phyloP scores from a whole-genome alignment of 2,113 vertebrate genomes.

The Speoplatyrhinus poulsoni region DNA sequence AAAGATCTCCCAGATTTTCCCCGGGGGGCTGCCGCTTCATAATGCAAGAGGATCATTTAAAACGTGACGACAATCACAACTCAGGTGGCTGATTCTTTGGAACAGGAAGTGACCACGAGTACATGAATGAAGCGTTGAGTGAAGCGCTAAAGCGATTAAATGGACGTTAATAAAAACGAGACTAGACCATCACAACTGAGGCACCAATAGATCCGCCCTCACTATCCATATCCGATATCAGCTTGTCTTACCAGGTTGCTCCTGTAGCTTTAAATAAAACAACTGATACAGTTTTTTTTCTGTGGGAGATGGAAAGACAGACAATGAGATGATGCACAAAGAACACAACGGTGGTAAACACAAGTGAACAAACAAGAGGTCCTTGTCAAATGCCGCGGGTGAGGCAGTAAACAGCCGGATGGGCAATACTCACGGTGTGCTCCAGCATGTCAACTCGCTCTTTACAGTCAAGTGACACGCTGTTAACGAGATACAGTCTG shows the following conservation, averaged over 20 bases:
- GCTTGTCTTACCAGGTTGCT: constrained; percentile 31
- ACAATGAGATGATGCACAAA: constrained; percentile 44
- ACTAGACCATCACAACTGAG: not conserved
- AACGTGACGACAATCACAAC: constrained; percentile 30
- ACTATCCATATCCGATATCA: constrained; percentile 42
- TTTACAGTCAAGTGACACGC: constrained; percentile 24
- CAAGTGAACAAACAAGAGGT: constrained; percentile 30
- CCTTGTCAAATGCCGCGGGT: constrained; percentile 59
- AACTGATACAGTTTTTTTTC: not conserved
- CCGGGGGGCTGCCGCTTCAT: constrained; percentile 16
- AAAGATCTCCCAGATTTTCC: constrained; percentile 32
- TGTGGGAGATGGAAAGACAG: constrained; percentile 1
- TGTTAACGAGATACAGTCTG: not conserved
- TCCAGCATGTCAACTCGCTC: constrained; percentile 32
- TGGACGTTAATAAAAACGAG: constrained; percentile 20
- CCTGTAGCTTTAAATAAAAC: constrained; percentile 13
- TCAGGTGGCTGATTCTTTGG: constrained; percentile 23
- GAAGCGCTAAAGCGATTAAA: not conserved
- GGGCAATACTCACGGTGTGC: constrained; percentile 38
- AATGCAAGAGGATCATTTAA: constrained; percentile 15
- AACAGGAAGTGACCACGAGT: not conserved
- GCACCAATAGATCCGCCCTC: constrained; percentile 35
- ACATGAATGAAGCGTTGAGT: constrained; percentile 16
- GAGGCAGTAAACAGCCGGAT: constrained; percentile 57
- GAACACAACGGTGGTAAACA: constrained; percentile 34